Percentiles rank a stretch among this genome's conserved stretches.
Conservation (phyloP, 2,888 invertebrate genomes). For the Tachystola acroxantha region DNA sequence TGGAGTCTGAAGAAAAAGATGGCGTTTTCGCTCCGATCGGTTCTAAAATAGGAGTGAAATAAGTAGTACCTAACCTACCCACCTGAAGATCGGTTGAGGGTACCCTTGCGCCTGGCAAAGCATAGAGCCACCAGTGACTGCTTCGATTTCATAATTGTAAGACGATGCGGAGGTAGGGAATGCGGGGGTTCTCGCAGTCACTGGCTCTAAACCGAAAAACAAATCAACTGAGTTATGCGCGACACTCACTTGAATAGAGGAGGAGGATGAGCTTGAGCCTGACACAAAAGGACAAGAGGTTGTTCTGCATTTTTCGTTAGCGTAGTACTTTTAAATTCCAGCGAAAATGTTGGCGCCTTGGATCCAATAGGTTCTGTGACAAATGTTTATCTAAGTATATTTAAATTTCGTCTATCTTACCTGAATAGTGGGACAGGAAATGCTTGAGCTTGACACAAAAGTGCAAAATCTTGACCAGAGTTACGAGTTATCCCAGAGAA, state of each 20-base stretch:
- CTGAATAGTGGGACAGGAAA: slow-evolving; percentile 85
- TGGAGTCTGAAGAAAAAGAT: slow-evolving; percentile 80
- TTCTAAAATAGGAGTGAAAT: slow-evolving; percentile 59
- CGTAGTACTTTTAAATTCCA: slow-evolving; percentile 12
- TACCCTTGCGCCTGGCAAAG: slow-evolving; percentile 78
- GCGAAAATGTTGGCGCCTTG: slow-evolving; percentile 84
- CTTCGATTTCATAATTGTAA: slow-evolving; percentile 66
- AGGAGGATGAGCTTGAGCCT: slow-evolving; percentile 87
- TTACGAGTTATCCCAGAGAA: slow-evolving; percentile 47
- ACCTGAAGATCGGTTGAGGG: slow-evolving; percentile 84
- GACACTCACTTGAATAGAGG: slow-evolving; percentile 72
- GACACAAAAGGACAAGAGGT: slow-evolving; percentile 84
- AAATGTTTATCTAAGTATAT: slow-evolving; percentile 3
- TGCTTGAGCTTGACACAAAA: slow-evolving; percentile 85
- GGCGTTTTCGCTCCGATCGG: slow-evolving; percentile 81
- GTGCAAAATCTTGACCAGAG: slow-evolving; percentile 77
- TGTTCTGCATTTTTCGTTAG: slow-evolving; percentile 47
- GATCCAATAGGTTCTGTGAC: slow-evolving; percentile 83
- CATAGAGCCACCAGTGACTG: slow-evolving; percentile 60
- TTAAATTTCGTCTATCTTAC: slow-evolving; percentile 54
- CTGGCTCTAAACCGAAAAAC: slow-evolving; percentile 62
- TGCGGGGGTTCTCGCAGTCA: slow-evolving; percentile 68
- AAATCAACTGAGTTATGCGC: slow-evolving; percentile 3
- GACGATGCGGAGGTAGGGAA: slow-evolving; percentile 71
- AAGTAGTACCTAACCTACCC: slow-evolving; percentile 30